phyloP scores from a whole-genome alignment of 2,888 invertebrate genomes.

The Athalia cordata region DNA sequence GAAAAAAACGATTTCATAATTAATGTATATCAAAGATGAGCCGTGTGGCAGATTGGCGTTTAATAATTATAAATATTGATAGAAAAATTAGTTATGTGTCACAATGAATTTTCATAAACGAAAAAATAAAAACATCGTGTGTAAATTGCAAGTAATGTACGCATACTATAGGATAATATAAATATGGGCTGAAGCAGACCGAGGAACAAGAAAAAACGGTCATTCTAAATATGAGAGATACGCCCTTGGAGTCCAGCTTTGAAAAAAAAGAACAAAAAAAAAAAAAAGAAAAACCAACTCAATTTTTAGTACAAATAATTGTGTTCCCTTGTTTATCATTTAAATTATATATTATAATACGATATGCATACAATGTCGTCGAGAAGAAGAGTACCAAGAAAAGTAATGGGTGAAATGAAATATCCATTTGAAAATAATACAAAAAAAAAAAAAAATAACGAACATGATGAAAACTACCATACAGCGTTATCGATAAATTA shows the following conservation, averaged over 20 bases:
- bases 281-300: conserved; percentile 2
- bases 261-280: not conserved
- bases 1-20: not conserved
- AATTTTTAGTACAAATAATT: conserved; percentile 33
- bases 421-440: not conserved
- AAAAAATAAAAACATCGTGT: no score
- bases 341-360: not conserved
- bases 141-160: no score
- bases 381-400: conserved; percentile 9
- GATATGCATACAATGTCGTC: conserved; percentile 18
- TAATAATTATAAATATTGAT: not conserved
- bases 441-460: not conserved
- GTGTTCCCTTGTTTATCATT: conserved; percentile 2
- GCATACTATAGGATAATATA: no score
- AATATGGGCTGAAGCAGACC: conserved; percentile 4
- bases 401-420: not conserved
- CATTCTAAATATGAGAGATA: not conserved
- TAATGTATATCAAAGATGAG: conserved; percentile 11
- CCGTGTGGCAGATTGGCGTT: conserved; percentile 22
- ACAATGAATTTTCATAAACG: no score
- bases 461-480: not conserved
- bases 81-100: not conserved
- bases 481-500: no score
- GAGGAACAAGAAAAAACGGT: not conserved
- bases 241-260: conserved; percentile 14